Percentiles rank a stretch among this genome's conserved stretches.
Conservation (phyloP, 1,140 invertebrate genomes). For the Cydia pomonella region DNA sequence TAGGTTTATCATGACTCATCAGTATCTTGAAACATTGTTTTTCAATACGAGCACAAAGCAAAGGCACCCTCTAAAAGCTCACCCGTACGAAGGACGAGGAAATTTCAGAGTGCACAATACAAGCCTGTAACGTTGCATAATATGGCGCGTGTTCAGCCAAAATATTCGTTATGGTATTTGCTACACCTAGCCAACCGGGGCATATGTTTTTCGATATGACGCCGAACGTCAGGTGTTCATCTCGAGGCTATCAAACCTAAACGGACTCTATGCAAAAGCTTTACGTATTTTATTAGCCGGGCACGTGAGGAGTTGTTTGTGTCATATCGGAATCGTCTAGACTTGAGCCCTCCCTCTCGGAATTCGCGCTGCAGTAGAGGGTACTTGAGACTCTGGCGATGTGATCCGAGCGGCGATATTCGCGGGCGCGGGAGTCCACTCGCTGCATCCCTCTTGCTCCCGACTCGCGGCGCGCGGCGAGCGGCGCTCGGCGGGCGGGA, state of each 20-base stretch:
- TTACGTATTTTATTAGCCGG: constrained; percentile 52
- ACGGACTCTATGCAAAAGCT: constrained; percentile 48
- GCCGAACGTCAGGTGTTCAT: constrained; percentile 79
- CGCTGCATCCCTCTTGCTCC: constrained; percentile 77
- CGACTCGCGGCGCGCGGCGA: constrained; percentile 68
- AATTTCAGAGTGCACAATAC: constrained; percentile 73
- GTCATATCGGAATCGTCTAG: constrained; percentile 48
- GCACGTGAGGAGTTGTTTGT: constrained; percentile 43
- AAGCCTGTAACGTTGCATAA: constrained; percentile 75
- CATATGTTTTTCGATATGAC: constrained; percentile 78
- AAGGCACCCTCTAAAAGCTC: constrained; percentile 62
- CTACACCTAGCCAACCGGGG: constrained; percentile 77
- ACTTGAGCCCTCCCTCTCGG: constrained; percentile 71
- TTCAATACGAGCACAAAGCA: constrained; percentile 42
- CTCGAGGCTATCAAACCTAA: constrained; percentile 50
- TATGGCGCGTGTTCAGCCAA: constrained; percentile 76
- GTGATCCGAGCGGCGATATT: constrained; percentile 74
- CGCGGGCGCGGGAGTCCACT: constrained; percentile 61
- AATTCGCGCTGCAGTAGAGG: constrained; percentile 65
- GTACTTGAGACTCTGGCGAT: constrained; percentile 74
- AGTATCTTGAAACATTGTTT: neutral
- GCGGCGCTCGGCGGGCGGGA: constrained; percentile 58
- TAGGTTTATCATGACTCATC: neutral
- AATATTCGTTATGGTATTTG: constrained; percentile 80
- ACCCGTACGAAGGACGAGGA: constrained; percentile 62